These are phyloP conservation scores for Drosophila tsacasi DNA, from an alignment of 1,140 invertebrate genomes.

Conservation along the genomic window DNA sequence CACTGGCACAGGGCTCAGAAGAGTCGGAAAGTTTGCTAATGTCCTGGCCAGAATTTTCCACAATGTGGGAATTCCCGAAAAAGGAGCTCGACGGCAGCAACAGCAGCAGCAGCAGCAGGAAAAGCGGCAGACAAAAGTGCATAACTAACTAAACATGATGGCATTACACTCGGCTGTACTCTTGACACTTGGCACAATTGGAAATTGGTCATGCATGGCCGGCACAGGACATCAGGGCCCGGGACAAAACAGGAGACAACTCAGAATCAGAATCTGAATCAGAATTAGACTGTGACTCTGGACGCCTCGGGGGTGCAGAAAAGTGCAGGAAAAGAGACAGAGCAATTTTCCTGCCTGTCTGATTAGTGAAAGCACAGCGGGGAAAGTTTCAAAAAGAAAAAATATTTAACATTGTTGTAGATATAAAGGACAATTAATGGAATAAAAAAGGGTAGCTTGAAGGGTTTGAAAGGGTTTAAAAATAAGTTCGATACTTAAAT, in stretches of 20 bases:
- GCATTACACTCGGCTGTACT: conserved; percentile 51
- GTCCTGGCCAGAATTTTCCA: conserved; percentile 36
- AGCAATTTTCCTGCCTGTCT: conserved; percentile 48
- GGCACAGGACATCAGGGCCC: conserved; percentile 19
- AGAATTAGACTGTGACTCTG: conserved; percentile 1
- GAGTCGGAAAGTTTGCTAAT: conserved; percentile 49
- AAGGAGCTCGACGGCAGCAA: conserved; percentile 7
- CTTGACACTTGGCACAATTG: conserved; percentile 70
- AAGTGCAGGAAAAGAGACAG: conserved; percentile 15
- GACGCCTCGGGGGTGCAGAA: conserved; percentile 19
- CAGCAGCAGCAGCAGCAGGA: conserved; percentile 5
- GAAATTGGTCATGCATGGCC: conserved; percentile 66
- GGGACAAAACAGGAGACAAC: conserved; percentile 9
- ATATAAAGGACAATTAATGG: neutral
- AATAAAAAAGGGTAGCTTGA: neutral
- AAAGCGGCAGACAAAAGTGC: conserved; percentile 54
- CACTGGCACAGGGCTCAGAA: conserved; percentile 11
- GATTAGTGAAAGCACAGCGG: conserved; percentile 28
- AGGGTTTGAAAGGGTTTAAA: neutral
- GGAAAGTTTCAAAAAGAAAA: neutral
- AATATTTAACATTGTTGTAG: neutral
- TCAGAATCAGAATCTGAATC: neutral
- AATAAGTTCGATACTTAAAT: neutral
- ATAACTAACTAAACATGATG: conserved; percentile 65
- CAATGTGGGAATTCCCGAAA: conserved; percentile 38